phyloP scores from a whole-genome alignment of 2,113 vertebrate species.

The Haemorhous mexicanus region DNA sequence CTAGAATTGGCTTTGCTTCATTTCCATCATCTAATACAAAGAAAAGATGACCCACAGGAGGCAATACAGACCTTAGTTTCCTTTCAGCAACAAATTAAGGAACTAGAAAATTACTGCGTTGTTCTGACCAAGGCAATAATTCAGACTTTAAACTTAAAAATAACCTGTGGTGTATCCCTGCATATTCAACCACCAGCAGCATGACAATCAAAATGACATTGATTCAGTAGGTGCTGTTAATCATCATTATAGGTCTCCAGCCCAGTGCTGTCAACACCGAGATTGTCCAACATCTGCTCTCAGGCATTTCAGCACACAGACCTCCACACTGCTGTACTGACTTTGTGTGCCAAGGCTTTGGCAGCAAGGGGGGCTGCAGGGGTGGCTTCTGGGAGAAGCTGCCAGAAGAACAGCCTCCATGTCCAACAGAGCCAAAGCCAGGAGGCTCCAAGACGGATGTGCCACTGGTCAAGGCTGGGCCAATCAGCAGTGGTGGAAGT shows the following conservation, averaged over 20 bases:
- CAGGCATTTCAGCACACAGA: background rate
- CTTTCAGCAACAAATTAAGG: slow-evolving; percentile 26
- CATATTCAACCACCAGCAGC: background rate
- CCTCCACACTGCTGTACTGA: fast-evolving
- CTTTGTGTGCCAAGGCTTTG: background rate
- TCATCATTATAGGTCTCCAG: background rate
- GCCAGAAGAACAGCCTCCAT: background rate
- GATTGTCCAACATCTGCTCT: background rate
- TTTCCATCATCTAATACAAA: slow-evolving; percentile 36
- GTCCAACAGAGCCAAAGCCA: background rate
- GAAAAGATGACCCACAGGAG: background rate
- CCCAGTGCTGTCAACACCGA: background rate
- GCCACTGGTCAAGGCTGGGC: background rate
- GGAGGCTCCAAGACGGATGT: fast-evolving
- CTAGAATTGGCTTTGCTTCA: slow-evolving; percentile 25
- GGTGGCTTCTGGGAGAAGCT: background rate
- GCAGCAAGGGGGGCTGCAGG: background rate
- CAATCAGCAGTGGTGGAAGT: background rate
- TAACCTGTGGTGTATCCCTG: background rate
- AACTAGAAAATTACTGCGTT: slow-evolving; percentile 17
- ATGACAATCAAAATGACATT: slow-evolving; percentile 1
- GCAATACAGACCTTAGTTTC: background rate
- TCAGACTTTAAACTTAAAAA: slow-evolving; percentile 16
- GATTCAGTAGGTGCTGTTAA: background rate
- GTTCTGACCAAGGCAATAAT: slow-evolving; percentile 13